A percentile compares a stretch with the other conserved stretches of the same genome.
These are phyloP conservation scores for Battus philenor DNA, from an alignment of 1,140 invertebrate genomes.

Conservation along the genomic window DNA sequence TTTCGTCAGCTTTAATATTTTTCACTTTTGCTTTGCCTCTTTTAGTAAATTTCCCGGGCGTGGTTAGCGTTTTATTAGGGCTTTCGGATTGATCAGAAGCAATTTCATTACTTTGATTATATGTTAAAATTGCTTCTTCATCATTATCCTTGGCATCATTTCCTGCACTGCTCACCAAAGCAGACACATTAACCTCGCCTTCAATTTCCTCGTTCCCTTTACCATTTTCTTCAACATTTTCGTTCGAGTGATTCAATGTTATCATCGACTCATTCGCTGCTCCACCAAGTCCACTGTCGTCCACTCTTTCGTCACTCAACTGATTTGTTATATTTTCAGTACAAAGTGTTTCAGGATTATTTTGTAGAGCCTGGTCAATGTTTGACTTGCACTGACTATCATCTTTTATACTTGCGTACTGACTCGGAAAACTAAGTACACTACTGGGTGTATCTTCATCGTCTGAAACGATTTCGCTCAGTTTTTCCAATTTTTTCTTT, in stretches of 20 bases:
- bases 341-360: no score
- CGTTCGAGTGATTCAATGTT: no score
- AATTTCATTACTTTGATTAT: no score
- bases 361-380: not conserved
- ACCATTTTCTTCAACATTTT: not conserved
- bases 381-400: not conserved
- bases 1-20: slow-evolving; percentile 14
- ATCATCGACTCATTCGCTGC: no score
- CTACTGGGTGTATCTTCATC: slow-evolving; percentile 34
- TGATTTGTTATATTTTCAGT: no score
- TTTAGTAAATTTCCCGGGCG: slow-evolving; percentile 26
- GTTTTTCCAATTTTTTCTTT: slow-evolving; percentile 59
- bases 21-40: slow-evolving; percentile 26
- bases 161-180: not conserved
- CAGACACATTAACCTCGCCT: not conserved
- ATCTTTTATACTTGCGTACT: not conserved
- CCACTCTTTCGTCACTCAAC: no score
- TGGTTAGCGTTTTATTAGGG: slow-evolving; percentile 18
- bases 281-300: no score
- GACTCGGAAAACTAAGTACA: not conserved
- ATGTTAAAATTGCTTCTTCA: no score
- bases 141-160: slow-evolving; percentile 2
- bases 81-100: not conserved
- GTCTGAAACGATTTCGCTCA: slow-evolving; percentile 60
- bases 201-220: not conserved